phyloP scores from a whole-genome alignment of 1,140 invertebrate genomes.

The Apis mellifera region Amel_HAv3.1 CM009932.2:11508001-11508500 shows the following conservation, averaged over 20 bases:
- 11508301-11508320: neutral
- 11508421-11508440: slow-evolving; percentile 61
- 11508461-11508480: slow-evolving; percentile 64
- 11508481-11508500: slow-evolving; percentile 71
- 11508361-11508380: neutral
- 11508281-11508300: neutral
- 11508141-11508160: neutral
- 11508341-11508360: neutral
- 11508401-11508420: slow-evolving; percentile 16
- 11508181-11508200: neutral
- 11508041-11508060: slow-evolving; percentile 48
- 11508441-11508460: slow-evolving; percentile 71
- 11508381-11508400: neutral
- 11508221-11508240: neutral
- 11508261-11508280: slow-evolving; percentile 1
- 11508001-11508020: neutral
- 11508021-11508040: slow-evolving; percentile 38
- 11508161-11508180: neutral
- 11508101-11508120: slow-evolving; percentile 29
- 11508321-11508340: neutral
- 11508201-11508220: slow-evolving; percentile 27
- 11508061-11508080: slow-evolving; percentile 56
- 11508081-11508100: slow-evolving; percentile 63
- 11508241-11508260: neutral
- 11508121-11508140: slow-evolving; percentile 34